These are phyloP conservation scores for Seriola quinqueradiata DNA, from an alignment of 2,113 vertebrate species.

Conservation along the genomic window DNA sequence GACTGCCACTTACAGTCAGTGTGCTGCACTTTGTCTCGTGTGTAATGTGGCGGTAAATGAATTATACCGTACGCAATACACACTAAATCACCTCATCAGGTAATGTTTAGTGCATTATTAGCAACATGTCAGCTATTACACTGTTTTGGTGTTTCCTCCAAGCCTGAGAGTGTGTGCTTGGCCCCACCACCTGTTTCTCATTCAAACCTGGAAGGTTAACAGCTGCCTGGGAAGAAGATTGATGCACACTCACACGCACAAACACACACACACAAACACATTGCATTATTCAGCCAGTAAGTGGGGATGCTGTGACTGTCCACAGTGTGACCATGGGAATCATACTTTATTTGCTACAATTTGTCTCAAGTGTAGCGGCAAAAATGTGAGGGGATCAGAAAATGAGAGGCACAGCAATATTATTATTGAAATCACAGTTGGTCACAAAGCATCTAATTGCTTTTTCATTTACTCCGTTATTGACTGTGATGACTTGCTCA, in stretches of 20 bases:
- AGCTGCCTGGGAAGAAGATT: conserved; percentile 61
- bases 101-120: conserved; percentile 49
- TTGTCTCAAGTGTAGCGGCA: conserved; percentile 47
- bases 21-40: background rate
- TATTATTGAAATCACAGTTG: conserved; percentile 41
- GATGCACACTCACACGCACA: conserved; percentile 29
- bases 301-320: conserved; percentile 25
- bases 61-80: conserved; percentile 25
- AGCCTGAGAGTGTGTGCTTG: conserved; percentile 39
- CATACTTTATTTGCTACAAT: conserved; percentile 33
- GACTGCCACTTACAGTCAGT: background rate
- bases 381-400: conserved; percentile 9
- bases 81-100: conserved; percentile 28
- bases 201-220: conserved; percentile 72
- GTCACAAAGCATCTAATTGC: conserved; percentile 46
- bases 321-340: conserved; percentile 19
- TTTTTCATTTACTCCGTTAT: conserved; percentile 50
- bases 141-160: conserved; percentile 36
- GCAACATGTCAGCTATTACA: conserved; percentile 63
- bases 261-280: background rate
- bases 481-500: conserved; percentile 41
- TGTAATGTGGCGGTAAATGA: conserved; percentile 33
- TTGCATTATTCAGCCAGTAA: conserved; percentile 29
- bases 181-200: conserved; percentile 73
- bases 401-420: background rate